Base-by-base conservation (phyloP, 1,140 invertebrate species). In the Spodoptera litura region DNA sequence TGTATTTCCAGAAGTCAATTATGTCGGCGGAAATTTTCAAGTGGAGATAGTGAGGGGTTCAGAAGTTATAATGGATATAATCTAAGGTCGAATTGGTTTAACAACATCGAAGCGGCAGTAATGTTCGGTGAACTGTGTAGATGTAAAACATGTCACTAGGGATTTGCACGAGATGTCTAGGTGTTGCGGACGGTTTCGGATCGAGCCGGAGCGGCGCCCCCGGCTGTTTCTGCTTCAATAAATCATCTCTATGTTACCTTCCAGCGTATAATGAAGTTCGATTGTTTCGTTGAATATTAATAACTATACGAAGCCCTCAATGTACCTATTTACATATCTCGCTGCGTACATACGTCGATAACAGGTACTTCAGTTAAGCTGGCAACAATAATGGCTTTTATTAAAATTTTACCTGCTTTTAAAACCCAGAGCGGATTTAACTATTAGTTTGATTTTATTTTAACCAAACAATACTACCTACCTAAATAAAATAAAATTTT, bases 81-180 rank as follows among this genome's bases (percentile, higher is more conserved):
- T 74, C 38, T 72, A 44, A 58, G 52, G 53, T 72, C 53, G 55
- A 58, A 61, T 61, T 59, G 12, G 71, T 53, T 72, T 64, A 76
- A 78, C 70, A 83, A 80, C 78, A 56, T 52, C 72, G 59, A 51
- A 55, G 13, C 58, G 55, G 55, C 64, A 62, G 55, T 74, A 27
- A 53, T 78, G 68, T 73, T 55, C 72, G 76, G 71, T 75, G 78
- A 77, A 64, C 61, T 62, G 72, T 78, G 78, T 61, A 66, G 61
- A 82, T 77, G 72, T 80, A 58, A 68, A 77, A 78, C 81, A 77
- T 78, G 78, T 83, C 82, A 78, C 70, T 53, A 75, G 81, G 81
- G 56, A 72, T 79, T 70, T 78, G 78, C 73, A 58, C 73, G 78
- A 81, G 75, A 78, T 75, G 73, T 81, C 62, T 77, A 75, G 74